Base-by-base conservation (phyloP, 2,888 invertebrate species). In the Diarsia mendica region DNA sequence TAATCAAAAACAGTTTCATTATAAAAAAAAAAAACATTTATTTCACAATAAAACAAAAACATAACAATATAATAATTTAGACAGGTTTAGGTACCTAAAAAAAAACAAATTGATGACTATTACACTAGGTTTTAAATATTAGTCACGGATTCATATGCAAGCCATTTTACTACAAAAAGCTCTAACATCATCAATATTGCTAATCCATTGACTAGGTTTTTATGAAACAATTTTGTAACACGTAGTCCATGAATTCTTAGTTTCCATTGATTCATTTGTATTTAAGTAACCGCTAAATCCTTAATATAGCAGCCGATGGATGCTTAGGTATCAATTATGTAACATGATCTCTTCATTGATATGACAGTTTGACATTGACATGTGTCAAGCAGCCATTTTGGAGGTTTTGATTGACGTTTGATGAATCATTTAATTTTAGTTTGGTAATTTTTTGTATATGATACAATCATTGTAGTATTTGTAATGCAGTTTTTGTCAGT, bases 11-110 rank as follows among this genome's bases (percentile, higher is more conserved):
- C 39, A 2, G 10, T 46, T 51, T 39, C 2, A 64, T 2, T 61
- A 65, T 75, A 28, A 39, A 65, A 28, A 28, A n/a, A 39, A 65
- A 77, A 75, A 77, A 74, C 46, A 60, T 86, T 81, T 86, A 85
- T 86, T 86, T 68, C 33, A 67, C 71, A 79, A 81, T 61, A 68
- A 73, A 82, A 80, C 76, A 86, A 84, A 65, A 74, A 82, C 74
- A 60, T 63, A 80, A 82, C 80, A 79, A 76, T 75, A 84, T 75
- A 80, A 84, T 75, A 80, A 82, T 69, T 79, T 75, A 82, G 53
- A 67, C 51, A 64, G 39, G 28, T 63, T 63, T 55, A 69, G 13
- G 44, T 63, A 63, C 23, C 48, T 72, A 79, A 28, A 39, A 64
- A 64, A 68, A n/a, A 77, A 63, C n/a, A 67, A 67, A 65, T 67